Conservation (phyloP, 2,888 invertebrate genomes). For the Melinopterus prodromus region DNA sequence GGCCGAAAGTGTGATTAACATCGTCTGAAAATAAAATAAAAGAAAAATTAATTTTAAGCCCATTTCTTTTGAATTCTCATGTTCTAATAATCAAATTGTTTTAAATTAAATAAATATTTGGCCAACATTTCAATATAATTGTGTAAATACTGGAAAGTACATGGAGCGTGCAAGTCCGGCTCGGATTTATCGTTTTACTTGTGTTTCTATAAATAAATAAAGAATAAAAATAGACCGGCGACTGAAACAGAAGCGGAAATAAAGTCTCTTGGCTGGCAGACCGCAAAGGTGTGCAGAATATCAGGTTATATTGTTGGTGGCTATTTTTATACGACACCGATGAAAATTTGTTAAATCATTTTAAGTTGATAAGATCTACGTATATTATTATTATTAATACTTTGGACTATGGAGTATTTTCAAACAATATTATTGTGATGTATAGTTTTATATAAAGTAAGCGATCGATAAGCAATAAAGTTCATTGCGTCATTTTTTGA, state of each 20-base stretch:
- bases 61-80: not conserved
- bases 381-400: not conserved
- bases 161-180: not conserved
- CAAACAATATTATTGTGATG: too few species aligned
- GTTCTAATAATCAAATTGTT: conserved; percentile 6
- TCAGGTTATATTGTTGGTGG: not conserved
- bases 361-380: too few species aligned
- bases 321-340: not conserved
- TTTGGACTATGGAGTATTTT: not conserved
- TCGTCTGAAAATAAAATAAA: conserved; percentile 60
- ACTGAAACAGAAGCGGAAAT: not conserved
- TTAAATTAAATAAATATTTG: not conserved
- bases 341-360: not conserved
- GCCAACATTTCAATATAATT: not conserved
- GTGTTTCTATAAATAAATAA: not conserved
- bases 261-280: not conserved
- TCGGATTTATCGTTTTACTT: conserved; percentile 5
- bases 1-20: conserved; percentile 82
- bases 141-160: conserved; percentile 20
- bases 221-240: not conserved
- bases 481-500: too few species aligned
- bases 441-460: too few species aligned
- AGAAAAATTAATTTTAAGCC: not conserved
- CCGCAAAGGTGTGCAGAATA: conserved; percentile 4
- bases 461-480: too few species aligned